These are phyloP conservation scores for Gorsachius goisagi DNA, from an alignment of 2,113 vertebrate species.

Conservation along the genomic window DNA sequence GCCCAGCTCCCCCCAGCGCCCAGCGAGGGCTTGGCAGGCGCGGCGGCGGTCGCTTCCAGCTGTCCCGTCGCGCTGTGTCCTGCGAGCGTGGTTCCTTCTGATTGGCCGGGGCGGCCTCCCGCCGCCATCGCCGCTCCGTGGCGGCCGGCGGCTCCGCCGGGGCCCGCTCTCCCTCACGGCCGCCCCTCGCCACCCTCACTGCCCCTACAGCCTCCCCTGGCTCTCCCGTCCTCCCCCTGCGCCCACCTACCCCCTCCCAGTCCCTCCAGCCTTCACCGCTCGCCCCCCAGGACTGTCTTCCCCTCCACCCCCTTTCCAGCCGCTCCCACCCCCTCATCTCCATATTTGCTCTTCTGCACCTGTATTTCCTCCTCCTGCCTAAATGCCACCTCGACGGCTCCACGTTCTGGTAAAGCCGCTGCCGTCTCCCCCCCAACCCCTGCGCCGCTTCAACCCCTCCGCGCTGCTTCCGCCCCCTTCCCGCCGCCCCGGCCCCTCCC, in stretches of 20 bases:
- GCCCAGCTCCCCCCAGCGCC: not conserved
- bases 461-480: not conserved
- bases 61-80: fast-evolving
- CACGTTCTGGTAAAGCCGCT: not conserved
- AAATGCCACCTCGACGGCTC: not conserved
- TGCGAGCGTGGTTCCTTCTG: not conserved
- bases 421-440: not conserved
- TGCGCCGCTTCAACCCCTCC: not conserved
- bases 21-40: fast-evolving
- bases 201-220: fast-evolving
- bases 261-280: no score
- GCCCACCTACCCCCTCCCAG: fast-evolving
- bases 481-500: no score
- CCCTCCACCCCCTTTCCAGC: not conserved
- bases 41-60: fast-evolving
- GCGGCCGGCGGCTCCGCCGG: fast-evolving
- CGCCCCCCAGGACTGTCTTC: no score
- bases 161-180: fast-evolving
- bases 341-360: not conserved
- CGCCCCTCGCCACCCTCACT: fast-evolving
- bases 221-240: no score
- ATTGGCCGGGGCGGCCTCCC: not conserved
- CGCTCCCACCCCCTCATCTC: not conserved
- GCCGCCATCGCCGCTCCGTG: no score
- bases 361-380: not conserved